These are phyloP conservation scores for Papilio polytes DNA, from an alignment of 1,140 invertebrate genomes.

Conservation along the genomic window DNA sequence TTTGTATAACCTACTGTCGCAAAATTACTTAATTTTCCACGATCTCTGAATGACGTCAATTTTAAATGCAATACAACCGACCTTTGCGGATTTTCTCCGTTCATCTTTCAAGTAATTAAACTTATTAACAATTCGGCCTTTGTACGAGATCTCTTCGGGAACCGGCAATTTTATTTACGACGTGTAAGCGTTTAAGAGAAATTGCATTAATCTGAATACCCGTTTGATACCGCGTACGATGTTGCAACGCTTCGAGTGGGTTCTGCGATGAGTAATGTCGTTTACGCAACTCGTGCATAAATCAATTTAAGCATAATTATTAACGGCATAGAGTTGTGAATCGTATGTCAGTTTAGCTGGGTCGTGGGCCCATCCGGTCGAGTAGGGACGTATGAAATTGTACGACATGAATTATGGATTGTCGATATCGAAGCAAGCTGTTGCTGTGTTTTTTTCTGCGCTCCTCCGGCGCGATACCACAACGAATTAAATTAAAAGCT, in stretches of 20 bases:
- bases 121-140: conserved; percentile 67
- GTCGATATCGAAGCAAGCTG: conserved; percentile 83
- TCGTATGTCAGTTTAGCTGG: conserved; percentile 49
- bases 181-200: conserved; percentile 83
- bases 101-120: conserved; percentile 64
- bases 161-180: conserved; percentile 83
- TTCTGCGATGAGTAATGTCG: conserved; percentile 45
- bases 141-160: conserved; percentile 60
- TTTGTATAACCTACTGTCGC: background rate
- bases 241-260: conserved; percentile 78
- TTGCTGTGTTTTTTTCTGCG: conserved; percentile 80
- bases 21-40: conserved; percentile 43
- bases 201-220: conserved; percentile 83
- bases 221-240: conserved; percentile 81
- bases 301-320: conserved; percentile 52
- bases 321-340: conserved; percentile 58
- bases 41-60: conserved; percentile 46
- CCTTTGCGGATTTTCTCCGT: conserved; percentile 42
- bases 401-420: conserved; percentile 84
- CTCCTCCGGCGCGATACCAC: conserved; percentile 76
- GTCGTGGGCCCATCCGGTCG: conserved; percentile 54
- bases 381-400: conserved; percentile 78
- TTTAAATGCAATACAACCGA: conserved; percentile 54
- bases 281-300: conserved; percentile 49
- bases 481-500: conserved; percentile 84